Percentiles rank a stretch among this genome's conserved stretches.
Conservation (phyloP, 1,140 invertebrate genomes). For the Ctenoplectra terminalis region DNA sequence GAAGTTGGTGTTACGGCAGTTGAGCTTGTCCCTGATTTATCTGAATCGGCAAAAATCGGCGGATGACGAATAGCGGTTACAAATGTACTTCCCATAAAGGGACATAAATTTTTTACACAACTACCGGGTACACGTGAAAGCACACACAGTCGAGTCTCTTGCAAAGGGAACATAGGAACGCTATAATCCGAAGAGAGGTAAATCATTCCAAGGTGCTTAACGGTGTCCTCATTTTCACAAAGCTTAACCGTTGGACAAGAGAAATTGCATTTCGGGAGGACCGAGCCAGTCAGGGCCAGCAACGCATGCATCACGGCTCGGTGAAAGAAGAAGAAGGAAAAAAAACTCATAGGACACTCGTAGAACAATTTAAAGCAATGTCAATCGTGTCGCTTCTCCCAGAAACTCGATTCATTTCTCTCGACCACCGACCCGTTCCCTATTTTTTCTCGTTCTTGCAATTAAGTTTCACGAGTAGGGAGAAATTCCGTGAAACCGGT, state of each 20-base stretch:
- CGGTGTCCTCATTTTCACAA: conserved; percentile 43
- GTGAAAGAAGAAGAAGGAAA: too few species aligned
- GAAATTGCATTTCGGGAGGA: conserved; percentile 32
- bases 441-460: background rate
- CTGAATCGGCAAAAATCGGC: conserved; percentile 1
- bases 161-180: background rate
- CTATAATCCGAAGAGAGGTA: conserved; percentile 31
- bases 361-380: conserved; percentile 26
- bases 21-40: conserved; percentile 28
- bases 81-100: background rate
- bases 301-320: background rate
- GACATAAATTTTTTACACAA: conserved; percentile 34
- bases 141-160: background rate
- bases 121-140: background rate
- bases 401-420: background rate
- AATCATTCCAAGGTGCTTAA: conserved; percentile 48
- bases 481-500: background rate
- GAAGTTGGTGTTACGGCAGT: conserved; percentile 9
- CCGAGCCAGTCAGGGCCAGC: background rate
- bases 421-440: background rate
- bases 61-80: conserved; percentile 9
- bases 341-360: too few species aligned
- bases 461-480: background rate
- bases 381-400: background rate
- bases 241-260: conserved; percentile 43